Conservation (phyloP, 2,888 invertebrate species). For the Mesodorylaimus sp. region DNA sequence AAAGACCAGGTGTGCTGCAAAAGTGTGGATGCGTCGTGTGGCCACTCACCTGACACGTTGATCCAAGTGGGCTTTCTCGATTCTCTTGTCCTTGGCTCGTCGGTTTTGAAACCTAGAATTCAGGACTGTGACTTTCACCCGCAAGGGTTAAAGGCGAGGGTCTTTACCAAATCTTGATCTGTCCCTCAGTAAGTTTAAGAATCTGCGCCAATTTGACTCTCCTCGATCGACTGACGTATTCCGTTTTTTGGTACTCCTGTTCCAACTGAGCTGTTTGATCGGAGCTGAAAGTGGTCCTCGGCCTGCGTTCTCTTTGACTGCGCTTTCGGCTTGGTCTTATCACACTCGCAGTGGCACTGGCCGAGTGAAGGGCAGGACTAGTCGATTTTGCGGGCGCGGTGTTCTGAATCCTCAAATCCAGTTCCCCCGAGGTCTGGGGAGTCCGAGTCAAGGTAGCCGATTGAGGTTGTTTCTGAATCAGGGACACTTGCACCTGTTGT, state of each 20-base stretch:
- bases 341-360: no score
- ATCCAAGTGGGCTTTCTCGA: neutral
- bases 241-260: constrained; percentile 7
- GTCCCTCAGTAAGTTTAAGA: constrained; percentile 6
- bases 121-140: no score
- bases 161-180: constrained; percentile 6
- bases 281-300: constrained; percentile 9
- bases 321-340: no score
- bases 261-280: constrained; percentile 9
- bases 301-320: constrained; percentile 3
- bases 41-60: neutral
- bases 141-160: neutral
- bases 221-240: constrained; percentile 7
- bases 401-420: no score
- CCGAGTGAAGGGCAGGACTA: no score
- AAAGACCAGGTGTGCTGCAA: neutral
- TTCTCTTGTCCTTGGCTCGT: constrained; percentile 11
- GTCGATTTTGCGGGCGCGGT: no score
- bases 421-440: no score
- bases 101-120: constrained; percentile 9
- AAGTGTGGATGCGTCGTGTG: neutral
- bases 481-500: no score
- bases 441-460: no score
- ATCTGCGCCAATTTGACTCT: constrained; percentile 1
- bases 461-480: no score